Percentiles rank a stretch among this genome's conserved stretches.
Conservation (phyloP, 2,888 invertebrate genomes). For the Endomychus coccineus region DNA sequence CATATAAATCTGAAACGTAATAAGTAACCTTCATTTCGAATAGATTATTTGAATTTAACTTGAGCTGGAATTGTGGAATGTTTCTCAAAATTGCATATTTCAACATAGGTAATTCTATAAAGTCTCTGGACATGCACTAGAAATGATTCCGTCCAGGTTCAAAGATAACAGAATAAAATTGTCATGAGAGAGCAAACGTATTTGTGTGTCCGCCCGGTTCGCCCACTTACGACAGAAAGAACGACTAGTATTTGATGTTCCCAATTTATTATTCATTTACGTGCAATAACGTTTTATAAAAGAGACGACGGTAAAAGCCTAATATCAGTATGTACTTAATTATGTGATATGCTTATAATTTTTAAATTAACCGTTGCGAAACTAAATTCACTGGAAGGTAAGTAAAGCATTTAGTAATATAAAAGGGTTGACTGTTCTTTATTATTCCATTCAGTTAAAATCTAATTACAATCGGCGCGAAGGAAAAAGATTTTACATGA, state of each 20-base stretch:
- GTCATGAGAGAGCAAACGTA: constrained; percentile 34
- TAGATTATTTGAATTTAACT: too few relatives aligned
- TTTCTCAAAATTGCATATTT: constrained; percentile 36
- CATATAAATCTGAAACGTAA: too few relatives aligned
- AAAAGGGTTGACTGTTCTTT: constrained; percentile 26
- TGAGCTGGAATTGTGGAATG: too few relatives aligned
- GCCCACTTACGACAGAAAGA: constrained; percentile 32
- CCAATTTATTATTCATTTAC: constrained; percentile 38
- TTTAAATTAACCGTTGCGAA: constrained; percentile 36
- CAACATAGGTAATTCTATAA: constrained; percentile 34
- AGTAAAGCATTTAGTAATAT: constrained; percentile 24
- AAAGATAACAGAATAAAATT: constrained; percentile 38
- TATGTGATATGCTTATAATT: constrained; percentile 37
- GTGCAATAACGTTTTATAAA: too few relatives aligned
- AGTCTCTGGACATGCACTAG: constrained; percentile 34
- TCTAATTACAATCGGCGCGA: constrained; percentile 28
- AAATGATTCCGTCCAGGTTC: constrained; percentile 32
- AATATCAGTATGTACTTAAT: constrained; percentile 37
- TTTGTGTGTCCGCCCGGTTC: constrained; percentile 17
- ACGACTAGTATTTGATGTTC: constrained; percentile 35
- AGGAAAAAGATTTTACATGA: constrained; percentile 27
- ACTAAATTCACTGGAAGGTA: constrained; percentile 27
- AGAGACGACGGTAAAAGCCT: too few relatives aligned
- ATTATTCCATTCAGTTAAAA: constrained; percentile 30
- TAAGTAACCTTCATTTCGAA: too few relatives aligned